Conservation (phyloP, 1,140 invertebrate species). For the Harpegnathos saltator region DNA sequence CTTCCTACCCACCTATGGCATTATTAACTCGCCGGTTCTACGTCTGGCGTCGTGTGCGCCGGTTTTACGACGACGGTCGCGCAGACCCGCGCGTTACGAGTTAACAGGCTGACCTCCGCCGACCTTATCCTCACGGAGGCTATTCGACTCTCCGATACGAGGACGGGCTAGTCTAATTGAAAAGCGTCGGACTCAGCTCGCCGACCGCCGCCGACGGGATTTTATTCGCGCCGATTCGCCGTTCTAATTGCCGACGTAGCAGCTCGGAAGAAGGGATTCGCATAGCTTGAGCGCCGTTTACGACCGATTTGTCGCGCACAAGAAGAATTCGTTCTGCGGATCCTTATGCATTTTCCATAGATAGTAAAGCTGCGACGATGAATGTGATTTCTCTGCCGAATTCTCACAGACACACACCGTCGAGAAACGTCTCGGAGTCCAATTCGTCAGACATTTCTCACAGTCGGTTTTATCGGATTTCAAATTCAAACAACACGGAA, state of each 20-base stretch:
- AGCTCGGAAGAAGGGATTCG: background rate
- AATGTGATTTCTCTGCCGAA: background rate
- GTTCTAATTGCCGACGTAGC: background rate
- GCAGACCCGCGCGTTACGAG: background rate
- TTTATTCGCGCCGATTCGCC: background rate
- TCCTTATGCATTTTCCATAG: no score
- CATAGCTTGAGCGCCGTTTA: background rate
- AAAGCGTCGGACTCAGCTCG: background rate
- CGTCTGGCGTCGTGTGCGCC: background rate
- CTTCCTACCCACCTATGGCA: background rate
- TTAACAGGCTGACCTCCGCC: background rate
- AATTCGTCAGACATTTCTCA: background rate
- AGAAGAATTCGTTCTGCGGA: no score
- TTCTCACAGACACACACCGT: background rate
- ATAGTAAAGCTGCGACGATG: no score
- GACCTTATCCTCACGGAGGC: slow-evolving; percentile 9
- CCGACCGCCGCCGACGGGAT: background rate
- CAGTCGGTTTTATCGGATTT: background rate
- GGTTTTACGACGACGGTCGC: slow-evolving; percentile 20
- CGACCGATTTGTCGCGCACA: no score
- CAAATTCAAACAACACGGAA: slow-evolving; percentile 9
- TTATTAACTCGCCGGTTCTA: slow-evolving; percentile 45
- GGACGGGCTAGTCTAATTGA: slow-evolving; percentile 8
- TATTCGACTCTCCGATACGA: background rate
- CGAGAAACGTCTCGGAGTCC: background rate